A percentile compares a stretch with the other conserved stretches of the same genome.
phyloP scores from a whole-genome alignment of 2,797 vertebrate genomes.

The Anas bahamensis region DNA sequence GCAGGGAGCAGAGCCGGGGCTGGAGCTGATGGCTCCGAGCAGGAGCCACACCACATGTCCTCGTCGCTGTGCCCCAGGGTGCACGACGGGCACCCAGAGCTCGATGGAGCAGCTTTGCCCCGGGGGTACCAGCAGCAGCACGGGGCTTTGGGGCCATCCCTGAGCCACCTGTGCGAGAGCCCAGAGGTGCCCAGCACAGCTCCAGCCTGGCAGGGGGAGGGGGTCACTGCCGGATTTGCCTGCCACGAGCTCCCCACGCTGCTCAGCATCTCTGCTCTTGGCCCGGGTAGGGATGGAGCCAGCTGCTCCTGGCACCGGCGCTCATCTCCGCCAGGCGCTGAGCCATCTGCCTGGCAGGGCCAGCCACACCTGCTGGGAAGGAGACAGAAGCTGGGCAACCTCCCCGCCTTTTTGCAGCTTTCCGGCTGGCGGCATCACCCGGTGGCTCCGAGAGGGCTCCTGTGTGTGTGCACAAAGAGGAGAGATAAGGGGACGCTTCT shows the following conservation, averaged over 20 bases:
- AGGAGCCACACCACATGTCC: neutral
- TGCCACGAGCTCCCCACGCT: neutral
- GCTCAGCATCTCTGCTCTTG: conserved; percentile 29
- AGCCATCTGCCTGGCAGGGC: conserved; percentile 69
- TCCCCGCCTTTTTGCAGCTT: conserved; percentile 54
- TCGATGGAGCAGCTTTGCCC: neutral
- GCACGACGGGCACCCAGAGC: neutral
- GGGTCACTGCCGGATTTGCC: neutral
- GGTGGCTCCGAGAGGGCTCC: neutral
- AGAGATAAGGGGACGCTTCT: neutral
- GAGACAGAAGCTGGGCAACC: conserved; percentile 72
- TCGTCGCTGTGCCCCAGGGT: neutral
- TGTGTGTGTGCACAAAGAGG: conserved; percentile 30
- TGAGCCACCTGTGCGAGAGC: accelerated
- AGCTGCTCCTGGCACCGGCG: conserved; percentile 61
- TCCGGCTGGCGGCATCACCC: conserved; percentile 28
- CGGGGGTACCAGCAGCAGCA: neutral
- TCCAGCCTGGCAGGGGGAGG: neutral
- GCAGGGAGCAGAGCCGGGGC: neutral
- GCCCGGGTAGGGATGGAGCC: neutral
- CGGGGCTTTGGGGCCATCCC: neutral
- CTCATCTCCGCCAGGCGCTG: conserved; percentile 35
- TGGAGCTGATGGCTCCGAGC: neutral
- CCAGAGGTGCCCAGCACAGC: neutral
- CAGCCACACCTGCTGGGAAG: conserved; percentile 69